Conservation (phyloP, 2,888 invertebrate species). For the Furcula furcula region DNA sequence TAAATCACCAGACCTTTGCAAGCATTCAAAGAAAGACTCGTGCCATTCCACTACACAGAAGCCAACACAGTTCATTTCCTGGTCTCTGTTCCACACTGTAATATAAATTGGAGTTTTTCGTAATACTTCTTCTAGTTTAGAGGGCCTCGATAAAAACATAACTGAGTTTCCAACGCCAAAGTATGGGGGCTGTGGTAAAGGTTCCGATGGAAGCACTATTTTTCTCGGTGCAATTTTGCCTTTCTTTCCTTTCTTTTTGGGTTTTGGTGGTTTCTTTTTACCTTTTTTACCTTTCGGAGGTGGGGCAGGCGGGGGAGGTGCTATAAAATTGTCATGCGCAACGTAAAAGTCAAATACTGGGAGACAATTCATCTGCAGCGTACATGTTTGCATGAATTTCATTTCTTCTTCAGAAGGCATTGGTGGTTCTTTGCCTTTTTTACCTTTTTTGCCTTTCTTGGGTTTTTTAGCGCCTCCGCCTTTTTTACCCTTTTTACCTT, state of each 20-base stretch:
- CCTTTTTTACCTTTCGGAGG: constrained; percentile 44
- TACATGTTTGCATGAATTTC: constrained; percentile 72
- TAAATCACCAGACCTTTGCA: constrained; percentile 52
- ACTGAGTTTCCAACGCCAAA: constrained; percentile 72
- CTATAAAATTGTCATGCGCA: constrained; percentile 73
- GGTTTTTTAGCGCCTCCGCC: constrained; percentile 32
- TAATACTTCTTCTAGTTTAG: constrained; percentile 60
- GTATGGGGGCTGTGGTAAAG: constrained; percentile 69
- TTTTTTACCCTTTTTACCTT: constrained; percentile 42
- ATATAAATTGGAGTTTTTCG: constrained; percentile 65
- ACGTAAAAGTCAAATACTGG: constrained; percentile 71
- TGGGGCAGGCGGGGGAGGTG: constrained; percentile 67
- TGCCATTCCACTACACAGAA: constrained; percentile 67
- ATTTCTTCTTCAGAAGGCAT: constrained; percentile 72
- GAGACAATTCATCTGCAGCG: constrained; percentile 67
- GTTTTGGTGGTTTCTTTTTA: constrained; percentile 26
- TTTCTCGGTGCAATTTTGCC: constrained; percentile 43
- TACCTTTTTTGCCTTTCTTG: constrained; percentile 46
- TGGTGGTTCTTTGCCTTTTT: constrained; percentile 64
- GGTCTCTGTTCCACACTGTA: constrained; percentile 73
- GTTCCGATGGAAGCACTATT: constrained; percentile 64
- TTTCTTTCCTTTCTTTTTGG: constrained; percentile 50
- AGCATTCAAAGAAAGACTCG: constrained; percentile 58
- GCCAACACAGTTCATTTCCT: constrained; percentile 65
- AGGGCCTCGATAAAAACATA: constrained; percentile 68